phyloP scores from a whole-genome alignment of 2,113 vertebrate genomes.

The Platichthys flesus region DNA sequence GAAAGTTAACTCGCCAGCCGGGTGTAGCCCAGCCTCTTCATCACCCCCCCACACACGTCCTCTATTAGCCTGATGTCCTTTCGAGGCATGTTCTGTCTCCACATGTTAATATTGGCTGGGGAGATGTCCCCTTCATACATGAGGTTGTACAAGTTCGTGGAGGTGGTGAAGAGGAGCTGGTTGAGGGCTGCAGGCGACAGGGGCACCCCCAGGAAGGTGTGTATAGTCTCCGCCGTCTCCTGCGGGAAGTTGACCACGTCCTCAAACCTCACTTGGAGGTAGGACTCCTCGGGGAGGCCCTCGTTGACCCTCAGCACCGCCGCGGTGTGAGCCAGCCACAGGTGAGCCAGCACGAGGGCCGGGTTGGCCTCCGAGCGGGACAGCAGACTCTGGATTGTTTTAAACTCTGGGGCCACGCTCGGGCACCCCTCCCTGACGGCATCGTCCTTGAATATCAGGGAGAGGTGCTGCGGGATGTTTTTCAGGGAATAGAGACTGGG shows the following conservation, averaged over 20 bases:
- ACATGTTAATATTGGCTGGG: constrained; percentile 85
- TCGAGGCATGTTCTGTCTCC: constrained; percentile 88
- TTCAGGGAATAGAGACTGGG: constrained; percentile 92
- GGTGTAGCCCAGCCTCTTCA: constrained; percentile 91
- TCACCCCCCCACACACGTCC: constrained; percentile 88
- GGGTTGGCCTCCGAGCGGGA: constrained; percentile 81
- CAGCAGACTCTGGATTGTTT: constrained; percentile 84
- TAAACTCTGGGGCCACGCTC: constrained; percentile 88
- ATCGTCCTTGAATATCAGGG: constrained; percentile 86
- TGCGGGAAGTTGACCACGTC: constrained; percentile 91
- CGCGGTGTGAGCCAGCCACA: constrained; percentile 93
- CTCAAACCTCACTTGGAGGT: constrained; percentile 91
- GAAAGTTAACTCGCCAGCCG: constrained; percentile 83
- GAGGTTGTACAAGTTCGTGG: constrained; percentile 93
- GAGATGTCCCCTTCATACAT: constrained; percentile 95
- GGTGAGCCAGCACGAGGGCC: constrained; percentile 88
- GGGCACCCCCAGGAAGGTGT: constrained; percentile 93
- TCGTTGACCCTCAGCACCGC: constrained; percentile 87
- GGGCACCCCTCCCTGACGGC: constrained; percentile 82
- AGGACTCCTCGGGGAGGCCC: constrained; percentile 82
- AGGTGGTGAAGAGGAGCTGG: constrained; percentile 95
- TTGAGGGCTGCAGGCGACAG: constrained; percentile 92
- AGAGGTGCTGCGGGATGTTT: constrained; percentile 90
- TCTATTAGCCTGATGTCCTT: constrained; percentile 89
- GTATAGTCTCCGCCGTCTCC: constrained; percentile 88